Base-by-base conservation (phyloP, 2,113 vertebrate species). In the Megaleporinus macrocephalus region DNA sequence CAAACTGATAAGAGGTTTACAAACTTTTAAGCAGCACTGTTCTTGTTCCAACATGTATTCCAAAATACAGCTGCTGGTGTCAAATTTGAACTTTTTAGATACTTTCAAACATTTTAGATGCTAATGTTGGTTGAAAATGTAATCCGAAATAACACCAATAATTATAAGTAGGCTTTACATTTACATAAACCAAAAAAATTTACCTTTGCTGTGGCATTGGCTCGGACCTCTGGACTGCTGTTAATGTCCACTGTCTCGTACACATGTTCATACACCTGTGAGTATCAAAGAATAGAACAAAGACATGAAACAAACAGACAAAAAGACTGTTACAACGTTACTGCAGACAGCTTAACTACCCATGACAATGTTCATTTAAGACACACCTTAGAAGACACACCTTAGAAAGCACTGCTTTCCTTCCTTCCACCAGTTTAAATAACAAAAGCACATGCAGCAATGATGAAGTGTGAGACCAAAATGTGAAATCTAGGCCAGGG, bases 201-300 rank as follows among this genome's bases (percentile, higher is more conserved):
- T 93, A 99, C 98, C 97, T 99, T 99, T 26, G 98, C 98, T 76
- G 98, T 99, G 51, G 98, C 98, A 82, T 98, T 99, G 83, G 98
- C 98, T 93, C 98, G 93, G 76, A 99, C 97, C 91, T 99, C 98
- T 3, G 98, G 97, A 87, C 95, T 99, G 91, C 98, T 98, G 91
- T 97, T 98, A 90, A 99, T 99, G 87, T 99, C 98, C 91, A 99
- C 98, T 0, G 98, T 99, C 91, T 99, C 98, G 78, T 99, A 99
- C 0, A 99, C 98, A 0, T 99, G 98, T 82, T 99, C 97, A 86
- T 99, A 99, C 16, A 99, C 98, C 98, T 99, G 90, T 74, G 86
- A 90, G 41, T n/a, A 44, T 29, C 2, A 62, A 41, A 20, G 3
- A 73, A 85, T 20, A 85, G 27, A 26, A n/a, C 2, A 13, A 29